Base-by-base conservation (phyloP, 2,113 vertebrate genomes). In the Toxotes chatareus region DNA sequence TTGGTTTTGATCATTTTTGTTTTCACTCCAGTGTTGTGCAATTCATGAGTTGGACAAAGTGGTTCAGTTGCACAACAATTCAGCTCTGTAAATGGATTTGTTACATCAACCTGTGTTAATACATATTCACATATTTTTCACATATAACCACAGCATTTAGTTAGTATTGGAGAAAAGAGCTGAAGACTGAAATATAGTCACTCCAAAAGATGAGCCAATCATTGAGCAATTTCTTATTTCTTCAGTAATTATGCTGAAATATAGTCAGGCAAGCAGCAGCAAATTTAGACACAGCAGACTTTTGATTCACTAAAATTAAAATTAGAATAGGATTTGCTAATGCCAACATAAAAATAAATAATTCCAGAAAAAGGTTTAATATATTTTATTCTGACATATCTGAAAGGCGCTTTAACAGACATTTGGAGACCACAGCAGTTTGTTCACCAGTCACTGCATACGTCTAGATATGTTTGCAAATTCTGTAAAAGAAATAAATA, bases 361-460 rank as follows among this genome's bases (percentile, higher is more conserved):
- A 16, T 47, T 47, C 7, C 10, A n/a, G 27, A 12, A 21, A 23
- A 64, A 42, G 16, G 51, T 34, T 13, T 55, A 19, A 14, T 40
- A 21, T 47, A 27, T 74, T 64, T 40, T 69, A 53, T 65, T 27
- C 27, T 73, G 60, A 44, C 44, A 6, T 63, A 60, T 73, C 42
- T 73, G 38, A 60, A 77, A 36, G 49, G 0, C 46, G 0, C 32
- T 46, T 23, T 21, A n/a, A 72, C 62, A 73, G 38, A 67, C 56
- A 61, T 64, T 65, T 76, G 31, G 56, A 62, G 16, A 62, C 19
- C 0, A 4, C 16, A 10, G 32, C 14, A 69, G 72, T 63, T 63
- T 79, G 0, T 31, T 63, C 27, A 69, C 19, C 51, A 70, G 23
- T 61, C 42, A 76, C 8, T 42, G 46, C 51, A 76, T 46, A 70